Conservation (phyloP, 2,113 vertebrate genomes). For the Sinocyclocheilus anshuiensis region DNA sequence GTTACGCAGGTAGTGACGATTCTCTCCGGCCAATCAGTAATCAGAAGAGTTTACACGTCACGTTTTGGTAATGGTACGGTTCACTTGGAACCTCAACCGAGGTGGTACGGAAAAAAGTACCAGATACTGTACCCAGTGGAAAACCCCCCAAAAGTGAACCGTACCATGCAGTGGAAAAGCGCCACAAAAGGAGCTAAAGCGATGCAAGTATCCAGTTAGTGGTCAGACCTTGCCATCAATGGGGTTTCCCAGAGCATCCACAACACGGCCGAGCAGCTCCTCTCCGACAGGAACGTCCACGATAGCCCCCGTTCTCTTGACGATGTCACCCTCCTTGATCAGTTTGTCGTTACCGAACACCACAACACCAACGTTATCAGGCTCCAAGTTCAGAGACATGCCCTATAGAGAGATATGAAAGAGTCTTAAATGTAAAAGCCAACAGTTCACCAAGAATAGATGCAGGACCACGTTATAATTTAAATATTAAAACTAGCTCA, state of each 20-base stretch:
- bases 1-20: too few relatives aligned
- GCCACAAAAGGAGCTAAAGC: background rate
- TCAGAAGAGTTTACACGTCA: too few relatives aligned
- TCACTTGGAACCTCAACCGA: too few relatives aligned
- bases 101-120: too few relatives aligned
- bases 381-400: slow-evolving; percentile 99
- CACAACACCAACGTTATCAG: slow-evolving; percentile 98
- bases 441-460: background rate
- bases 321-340: slow-evolving; percentile 97
- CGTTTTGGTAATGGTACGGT: too few relatives aligned
- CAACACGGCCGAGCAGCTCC: slow-evolving; percentile 93
- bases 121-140: too few relatives aligned
- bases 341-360: slow-evolving; percentile 98
- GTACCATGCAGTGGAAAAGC: too few relatives aligned
- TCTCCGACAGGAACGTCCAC: slow-evolving; percentile 96
- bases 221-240: slow-evolving; percentile 92
- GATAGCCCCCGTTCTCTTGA: slow-evolving; percentile 97
- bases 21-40: too few relatives aligned
- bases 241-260: slow-evolving; percentile 94
- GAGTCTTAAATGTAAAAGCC: background rate
- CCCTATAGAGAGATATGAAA: slow-evolving; percentile 73
- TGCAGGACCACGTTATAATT: background rate
- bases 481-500: too few relatives aligned
- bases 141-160: too few relatives aligned
- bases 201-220: background rate